Evolutionary conservation across 2,888 invertebrate species (phyloP).

Genomic region (Auanema freiburgensis): DNA sequence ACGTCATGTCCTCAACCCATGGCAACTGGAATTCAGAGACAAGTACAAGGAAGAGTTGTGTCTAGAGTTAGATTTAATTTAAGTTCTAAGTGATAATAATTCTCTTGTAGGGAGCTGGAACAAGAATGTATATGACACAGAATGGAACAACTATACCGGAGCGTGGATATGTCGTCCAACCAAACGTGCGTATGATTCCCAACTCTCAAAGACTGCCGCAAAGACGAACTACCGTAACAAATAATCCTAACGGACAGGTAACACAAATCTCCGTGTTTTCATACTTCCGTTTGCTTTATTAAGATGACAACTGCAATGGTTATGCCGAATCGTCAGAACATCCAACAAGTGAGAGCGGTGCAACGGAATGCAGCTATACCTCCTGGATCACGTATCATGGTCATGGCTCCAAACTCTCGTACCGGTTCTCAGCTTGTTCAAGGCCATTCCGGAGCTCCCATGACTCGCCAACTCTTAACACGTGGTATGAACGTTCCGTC

Average conservation of each 20-base stretch:
- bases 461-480: slow-evolving; percentile 3
- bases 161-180: neutral
- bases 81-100: slow-evolving; percentile 1
- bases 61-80: slow-evolving; percentile 10
- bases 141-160: slow-evolving; percentile 1
- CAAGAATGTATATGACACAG: slow-evolving; percentile 1
- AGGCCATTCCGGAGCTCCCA: neutral
- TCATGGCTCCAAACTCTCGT: slow-evolving; percentile 7
- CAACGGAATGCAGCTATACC: neutral
- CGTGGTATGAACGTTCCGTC: slow-evolving; percentile 4
- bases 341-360: slow-evolving; percentile 4
- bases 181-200: neutral
- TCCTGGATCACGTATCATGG: slow-evolving; percentile 16
- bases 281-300: neutral
- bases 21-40: neutral
- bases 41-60: neutral
- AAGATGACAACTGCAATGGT: slow-evolving; percentile 6
- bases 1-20: neutral
- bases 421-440: neutral
- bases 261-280: neutral
- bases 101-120: neutral
- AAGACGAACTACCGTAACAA: neutral
- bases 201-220: neutral
- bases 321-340: neutral
- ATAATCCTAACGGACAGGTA: neutral